Evolutionary conservation across 2,113 vertebrate species (phyloP), one percentile per base, ranked within the genome.

Genomic region (Polypterus senegalus): DNA sequence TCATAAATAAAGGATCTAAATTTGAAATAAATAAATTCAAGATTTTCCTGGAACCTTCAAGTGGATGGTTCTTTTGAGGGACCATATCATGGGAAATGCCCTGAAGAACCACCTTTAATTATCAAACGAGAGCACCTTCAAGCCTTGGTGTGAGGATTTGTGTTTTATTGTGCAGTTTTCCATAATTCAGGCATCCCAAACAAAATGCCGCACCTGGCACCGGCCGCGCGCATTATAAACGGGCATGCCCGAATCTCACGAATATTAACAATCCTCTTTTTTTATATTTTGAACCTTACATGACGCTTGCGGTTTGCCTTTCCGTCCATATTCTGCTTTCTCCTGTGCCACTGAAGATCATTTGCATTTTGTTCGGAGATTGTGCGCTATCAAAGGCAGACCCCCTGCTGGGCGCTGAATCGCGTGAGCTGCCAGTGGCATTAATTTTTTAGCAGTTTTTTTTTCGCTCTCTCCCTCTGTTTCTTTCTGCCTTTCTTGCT

Each of bases 381-480:
- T 72, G 71, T 71, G 82, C 81, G 78, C 79, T 85, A 85, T 85
- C 83, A 84, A 88, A 86, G 84, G 74, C 56, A 70, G 77, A 73
- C 76, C 77, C 76, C 83, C 84, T 84, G 82, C 83, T 85, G 84
- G 81, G 83, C 65, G 62, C 77, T 79, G 81, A 86, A 84, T 83
- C 80, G 83, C 79, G 79, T 77, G 80, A 81, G 82, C 85, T 85
- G 83, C 84, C 83, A 88, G 77, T 77, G 78, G 78, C 83, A 86
- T 88, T 80, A 83, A 85, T 83, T 81, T 87, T 87, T 87, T 81
- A 87, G 83, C 81, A 87, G 81, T 79, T 76, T 73, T 80, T 80
- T 47, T 58, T 55, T 63, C 55, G 48, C 65, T 46, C 59, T 54
- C 9, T 60, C 45, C 4, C 47, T 6, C 4, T n/a, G 5, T 61